Evolutionary conservation across 2,113 vertebrate genomes (phyloP), one percentile per base, ranked within the genome.

Genomic region (Marmota flaviventris): DNA sequence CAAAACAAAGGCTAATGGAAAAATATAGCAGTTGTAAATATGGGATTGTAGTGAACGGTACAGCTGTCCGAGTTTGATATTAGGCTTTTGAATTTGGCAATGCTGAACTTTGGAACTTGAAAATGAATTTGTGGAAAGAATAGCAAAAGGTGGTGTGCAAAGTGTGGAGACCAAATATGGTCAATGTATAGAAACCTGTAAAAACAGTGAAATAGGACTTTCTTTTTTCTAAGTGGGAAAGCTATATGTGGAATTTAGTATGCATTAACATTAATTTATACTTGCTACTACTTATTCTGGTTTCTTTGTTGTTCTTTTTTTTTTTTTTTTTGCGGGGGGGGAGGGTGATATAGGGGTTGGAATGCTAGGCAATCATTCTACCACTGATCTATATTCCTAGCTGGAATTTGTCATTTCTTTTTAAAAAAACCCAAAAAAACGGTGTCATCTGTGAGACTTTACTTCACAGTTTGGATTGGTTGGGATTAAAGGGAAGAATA

Each of bases 171-270:
- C 32, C 7, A 73, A 10, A 37, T 39, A 24, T 20, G 65, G 92
- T 70, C 24, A 65, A 4, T 83, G 18, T 76, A 4, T 85, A 29
- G 48, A 81, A 93, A 70, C 39, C 34, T 86, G 14, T 81, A 61
- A 76, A 89, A 67, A 37, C 45, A 29, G 27, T 65, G 4, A 75
- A 58, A 9, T 45, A 91, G 13, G 25, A 67, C 8, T 42, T 37
- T 45, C 29, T 58, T 83, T 67, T 93, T 70, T 32, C 67, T 89
- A 87, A 82, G 72, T 56, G 89, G 6, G 42, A 94, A 79, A 85
- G 22, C 61, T 65, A 48, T 29, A 51, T 93, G 85, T 89, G 14
- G 14, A 58, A 77, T 93, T 93, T 85, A 25, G 16, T 56, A 1
- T 89, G 76, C 51, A 58, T 5, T 22, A 53, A 37, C 42, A 65